These are phyloP conservation scores for Tamias sibiricus DNA, from an alignment of 2,113 vertebrate genomes.

Conservation along the genomic window DNA sequence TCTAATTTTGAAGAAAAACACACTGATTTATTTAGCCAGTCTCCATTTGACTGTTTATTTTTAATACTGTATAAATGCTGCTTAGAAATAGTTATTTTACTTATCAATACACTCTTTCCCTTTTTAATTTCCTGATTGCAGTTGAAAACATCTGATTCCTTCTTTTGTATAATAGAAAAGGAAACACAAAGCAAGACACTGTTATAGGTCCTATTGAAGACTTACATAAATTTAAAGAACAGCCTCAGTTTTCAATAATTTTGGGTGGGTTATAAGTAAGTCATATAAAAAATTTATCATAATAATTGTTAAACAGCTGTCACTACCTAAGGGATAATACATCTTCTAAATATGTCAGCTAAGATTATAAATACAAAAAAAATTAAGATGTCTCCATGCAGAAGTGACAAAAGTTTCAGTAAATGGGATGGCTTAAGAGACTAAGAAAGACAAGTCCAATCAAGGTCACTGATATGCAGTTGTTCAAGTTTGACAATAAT, in stretches of 20 bases:
- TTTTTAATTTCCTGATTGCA: not conserved
- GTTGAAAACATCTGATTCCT: not conserved
- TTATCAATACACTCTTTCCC: not conserved
- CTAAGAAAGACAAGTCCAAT: no score
- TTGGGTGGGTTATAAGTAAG: not conserved
- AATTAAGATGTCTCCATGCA: not conserved
- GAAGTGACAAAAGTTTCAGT: not conserved
- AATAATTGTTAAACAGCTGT: not conserved
- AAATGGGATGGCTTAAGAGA: not conserved
- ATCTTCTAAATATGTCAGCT: not conserved
- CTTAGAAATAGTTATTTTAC: not conserved
- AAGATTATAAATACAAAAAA: not conserved
- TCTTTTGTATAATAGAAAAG: not conserved
- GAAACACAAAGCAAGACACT: not conserved
- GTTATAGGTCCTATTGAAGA: not conserved
- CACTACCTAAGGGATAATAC: not conserved
- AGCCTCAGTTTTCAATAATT: not conserved
- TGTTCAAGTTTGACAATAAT: no score
- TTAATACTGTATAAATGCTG: not conserved
- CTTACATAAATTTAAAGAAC: not conserved
- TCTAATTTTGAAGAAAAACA: conserved; percentile 7
- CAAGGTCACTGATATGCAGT: no score
- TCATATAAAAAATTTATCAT: not conserved
- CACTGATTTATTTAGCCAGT: not conserved
- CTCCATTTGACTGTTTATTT: not conserved